phyloP scores from a whole-genome alignment of 2,797 vertebrate genomes.

The Poeciliopsis gracilis region DNA sequence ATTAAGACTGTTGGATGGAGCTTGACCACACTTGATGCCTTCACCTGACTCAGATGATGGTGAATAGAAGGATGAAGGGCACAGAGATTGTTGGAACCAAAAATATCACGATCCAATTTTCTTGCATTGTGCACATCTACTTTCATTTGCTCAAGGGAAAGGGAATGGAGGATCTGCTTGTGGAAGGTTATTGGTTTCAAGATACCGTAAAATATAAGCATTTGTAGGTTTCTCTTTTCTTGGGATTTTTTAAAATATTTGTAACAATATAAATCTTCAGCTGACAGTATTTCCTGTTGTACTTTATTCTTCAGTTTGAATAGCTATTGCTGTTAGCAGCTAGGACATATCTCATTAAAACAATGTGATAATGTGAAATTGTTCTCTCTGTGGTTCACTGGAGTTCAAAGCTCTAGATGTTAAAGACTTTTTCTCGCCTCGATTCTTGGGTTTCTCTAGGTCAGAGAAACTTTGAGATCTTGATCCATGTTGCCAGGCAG shows the following conservation, averaged over 20 bases:
- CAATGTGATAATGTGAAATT: neutral
- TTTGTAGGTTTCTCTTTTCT: neutral
- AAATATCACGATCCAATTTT: neutral
- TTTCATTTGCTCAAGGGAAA: neutral
- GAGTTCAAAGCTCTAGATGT: neutral
- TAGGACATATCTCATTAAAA: neutral
- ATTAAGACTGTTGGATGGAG: neutral
- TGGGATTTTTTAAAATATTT: no score
- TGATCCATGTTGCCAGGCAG: neutral
- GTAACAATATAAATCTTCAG: neutral
- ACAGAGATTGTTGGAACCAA: neutral
- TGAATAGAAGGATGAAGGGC: neutral
- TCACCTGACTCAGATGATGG: neutral
- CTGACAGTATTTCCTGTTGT: neutral
- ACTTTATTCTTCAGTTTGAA: neutral
- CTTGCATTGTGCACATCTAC: neutral
- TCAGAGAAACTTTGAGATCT: neutral
- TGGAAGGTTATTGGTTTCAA: neutral
- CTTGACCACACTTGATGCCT: neutral
- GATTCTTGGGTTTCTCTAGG: neutral
- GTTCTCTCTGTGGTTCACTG: neutral
- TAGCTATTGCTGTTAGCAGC: neutral
- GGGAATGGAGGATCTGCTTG: neutral
- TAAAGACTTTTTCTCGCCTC: neutral
- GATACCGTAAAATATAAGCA: neutral